Evolutionary conservation across 1,140 invertebrate genomes (phyloP), one percentile per base, ranked within the genome.

Genomic region (Drosophila malerkotliana): DNA sequence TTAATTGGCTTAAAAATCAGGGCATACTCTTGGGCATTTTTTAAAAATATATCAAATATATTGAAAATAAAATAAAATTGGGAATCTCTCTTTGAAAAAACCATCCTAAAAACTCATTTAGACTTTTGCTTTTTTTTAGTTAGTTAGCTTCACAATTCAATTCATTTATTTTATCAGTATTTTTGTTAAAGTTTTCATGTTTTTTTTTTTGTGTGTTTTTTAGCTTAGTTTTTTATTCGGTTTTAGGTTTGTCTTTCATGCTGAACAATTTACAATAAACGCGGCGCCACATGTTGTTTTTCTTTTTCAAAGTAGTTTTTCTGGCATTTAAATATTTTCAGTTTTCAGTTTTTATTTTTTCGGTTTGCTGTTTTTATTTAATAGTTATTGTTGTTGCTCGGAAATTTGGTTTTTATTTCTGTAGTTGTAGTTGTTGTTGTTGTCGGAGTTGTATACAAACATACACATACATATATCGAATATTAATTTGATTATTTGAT

Each of bases 231-330:
- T 61, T 32, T 55, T 30, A 1, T 66, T 56, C 18, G 30, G 21
- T 53, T 39, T 54, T 54, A 21, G 10, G 9, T 49, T 61, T 62
- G 49, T 72, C 72, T 81, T 67, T 47, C 30, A 45, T 56, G 69
- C 72, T 51, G 30, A 78, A 82, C 79, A 82, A 82, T 82, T 78
- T 82, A 82, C 79, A 82, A 78, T 82, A 64, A 80, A 67, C 78
- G 61, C 51, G 58, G 73, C 55, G 73, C 55, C 52, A 55, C 32
- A 67, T 69, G 4, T 53, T 61, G 63, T 54, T 24, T 41, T 34
- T 69, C 56, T 64, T 54, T 24, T 41, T 39, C 60, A 53, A 62
- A 24, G 34, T 59, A 66, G 73, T 77, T 55, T 45, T 54, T 8
- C 51, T 47, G 54, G 34, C 34, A n/a, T 37, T 37, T 37, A n/a